A percentile compares a stretch with the other conserved stretches of the same genome.
Evolutionary conservation across 2,797 vertebrate species (phyloP).

Genomic region (Sebastes diaconus): DNA sequence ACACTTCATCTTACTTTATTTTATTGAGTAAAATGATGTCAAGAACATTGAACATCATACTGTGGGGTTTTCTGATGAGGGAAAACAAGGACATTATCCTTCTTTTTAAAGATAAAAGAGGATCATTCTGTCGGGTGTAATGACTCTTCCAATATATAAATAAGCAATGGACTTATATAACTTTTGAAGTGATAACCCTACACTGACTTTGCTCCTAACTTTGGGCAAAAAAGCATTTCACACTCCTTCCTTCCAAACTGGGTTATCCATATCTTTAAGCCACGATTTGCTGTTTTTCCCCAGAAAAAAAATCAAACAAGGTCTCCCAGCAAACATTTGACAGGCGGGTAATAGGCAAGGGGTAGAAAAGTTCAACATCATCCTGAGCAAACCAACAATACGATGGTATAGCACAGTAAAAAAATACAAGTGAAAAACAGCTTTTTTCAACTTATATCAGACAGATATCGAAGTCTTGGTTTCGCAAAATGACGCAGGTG

Average conservation of each 20-base stretch:
- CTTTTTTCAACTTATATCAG: constrained; percentile 18
- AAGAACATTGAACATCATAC: neutral
- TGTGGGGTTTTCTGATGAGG: neutral
- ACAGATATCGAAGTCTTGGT: constrained; percentile 5
- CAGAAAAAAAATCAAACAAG: constrained; percentile 35
- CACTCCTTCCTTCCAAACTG: constrained; percentile 31
- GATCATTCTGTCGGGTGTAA: neutral
- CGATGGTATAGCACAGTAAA: neutral
- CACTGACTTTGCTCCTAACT: neutral
- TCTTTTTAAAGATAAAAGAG: constrained; percentile 20
- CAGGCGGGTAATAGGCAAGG: constrained; percentile 10
- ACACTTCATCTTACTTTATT: neutral
- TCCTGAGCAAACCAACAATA: constrained; percentile 2
- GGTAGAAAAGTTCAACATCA: constrained; percentile 40
- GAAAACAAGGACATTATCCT: neutral
- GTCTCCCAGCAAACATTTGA: constrained; percentile 41
- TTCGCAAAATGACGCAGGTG: constrained; percentile 26
- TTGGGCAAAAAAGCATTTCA: constrained; percentile 15
- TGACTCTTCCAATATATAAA: neutral
- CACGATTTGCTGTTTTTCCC: constrained; percentile 14
- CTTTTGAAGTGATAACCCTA: neutral
- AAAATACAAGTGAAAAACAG: constrained; percentile 9
- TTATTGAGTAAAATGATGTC: constrained; percentile 1
- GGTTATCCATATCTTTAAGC: constrained; percentile 29
- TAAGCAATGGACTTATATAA: neutral